A percentile compares a stretch with the other conserved stretches of the same genome.
Conservation (phyloP, 2,888 invertebrate genomes). For the Chrysopilus asiliformis region DNA sequence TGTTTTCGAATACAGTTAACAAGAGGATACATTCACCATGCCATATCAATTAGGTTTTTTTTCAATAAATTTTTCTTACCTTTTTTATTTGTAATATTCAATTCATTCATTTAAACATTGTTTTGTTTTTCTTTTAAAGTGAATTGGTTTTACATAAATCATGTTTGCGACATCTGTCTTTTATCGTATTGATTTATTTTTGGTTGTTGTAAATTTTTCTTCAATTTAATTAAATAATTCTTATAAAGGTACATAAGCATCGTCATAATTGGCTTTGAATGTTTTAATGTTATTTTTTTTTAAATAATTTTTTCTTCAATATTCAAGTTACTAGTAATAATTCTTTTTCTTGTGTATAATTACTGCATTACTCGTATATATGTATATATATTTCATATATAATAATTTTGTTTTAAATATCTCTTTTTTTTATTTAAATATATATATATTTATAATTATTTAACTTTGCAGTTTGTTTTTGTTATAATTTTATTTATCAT, state of each 20-base stretch:
- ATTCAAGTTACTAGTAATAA: too few relatives aligned
- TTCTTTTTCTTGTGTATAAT: too few relatives aligned
- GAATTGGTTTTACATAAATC: too few relatives aligned
- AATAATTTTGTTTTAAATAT: constrained; percentile 2
- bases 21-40: constrained; percentile 4
- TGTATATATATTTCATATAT: constrained; percentile 7
- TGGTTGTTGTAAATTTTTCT: constrained; percentile 1
- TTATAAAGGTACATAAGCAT: constrained; percentile 16
- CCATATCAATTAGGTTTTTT: background rate
- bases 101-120: background rate
- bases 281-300: constrained; percentile 6
- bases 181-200: constrained; percentile 2
- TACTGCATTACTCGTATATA: constrained; percentile 7
- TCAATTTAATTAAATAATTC: constrained; percentile 7
- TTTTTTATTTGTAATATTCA: too few relatives aligned
- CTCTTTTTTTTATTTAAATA: constrained; percentile 7
- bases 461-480: constrained; percentile 7
- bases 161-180: too few relatives aligned
- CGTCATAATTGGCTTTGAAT: constrained; percentile 13
- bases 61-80: constrained; percentile 1
- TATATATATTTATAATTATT: constrained; percentile 7
- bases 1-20: background rate
- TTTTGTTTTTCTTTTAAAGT: background rate
- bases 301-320: too few relatives aligned
- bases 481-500: constrained; percentile 6